Evolutionary conservation across 2,888 invertebrate genomes (phyloP), one percentile per base, ranked within the genome.

Genomic region (Mimas tiliae): DNA sequence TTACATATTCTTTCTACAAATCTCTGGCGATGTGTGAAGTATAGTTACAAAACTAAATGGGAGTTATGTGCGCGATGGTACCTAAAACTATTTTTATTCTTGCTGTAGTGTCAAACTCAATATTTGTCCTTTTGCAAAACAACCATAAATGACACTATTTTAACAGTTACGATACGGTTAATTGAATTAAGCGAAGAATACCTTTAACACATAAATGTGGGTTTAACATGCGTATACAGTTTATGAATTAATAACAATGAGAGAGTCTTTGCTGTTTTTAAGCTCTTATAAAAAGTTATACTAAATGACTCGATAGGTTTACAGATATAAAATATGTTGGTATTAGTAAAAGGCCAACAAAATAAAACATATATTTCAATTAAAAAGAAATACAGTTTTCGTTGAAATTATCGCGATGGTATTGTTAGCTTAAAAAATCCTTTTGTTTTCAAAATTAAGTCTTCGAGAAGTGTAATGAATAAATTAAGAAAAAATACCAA

Each of bases 41-140:
- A 67, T 58, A 82, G 84, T 71, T 76, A 58, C 9, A 55, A 55
- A 55, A 38, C 0, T 1, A 58, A 19, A 16, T 1, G 19, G 6
- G 38, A 19, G 38, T 58, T 58, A 19, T 19, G 58, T 42, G 38
- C 12, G 42, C 50, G 80, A 75, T 66, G 76, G 88, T 88, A 87
- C 79, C 68, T 21, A 64, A 70, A 70, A 73, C 70, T 71, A 84
- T 87, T 90, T 90, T 89, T 90, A 82, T 84, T 90, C 82, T 83
- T 85, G 80, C 77, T 78, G 78, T 78, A 77, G 75, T 79, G 83
- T 82, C 84, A 81, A 81, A 79, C 77, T 78, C 79, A 71, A 71
- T 85, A 82, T 85, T 87, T 83, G 82, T 78, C 73, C 74, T 78
- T 75, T 75, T 77, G 79, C 77, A 79, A 79, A 79, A 78, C 71